phyloP scores from a whole-genome alignment of 2,113 vertebrate genomes.

The Miniopterus natalensis region DNA sequence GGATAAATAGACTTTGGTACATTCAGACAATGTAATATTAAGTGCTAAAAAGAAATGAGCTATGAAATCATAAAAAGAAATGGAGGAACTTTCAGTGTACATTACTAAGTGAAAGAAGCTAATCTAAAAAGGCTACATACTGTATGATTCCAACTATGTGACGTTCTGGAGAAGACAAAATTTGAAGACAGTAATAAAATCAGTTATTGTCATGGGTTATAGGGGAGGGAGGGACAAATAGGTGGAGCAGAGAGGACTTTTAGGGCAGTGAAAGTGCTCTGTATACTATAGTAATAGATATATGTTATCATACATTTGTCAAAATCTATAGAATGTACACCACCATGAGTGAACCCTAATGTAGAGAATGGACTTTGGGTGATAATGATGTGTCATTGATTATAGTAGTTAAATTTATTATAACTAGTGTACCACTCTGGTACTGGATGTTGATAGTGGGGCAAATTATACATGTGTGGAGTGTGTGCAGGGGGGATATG shows the following conservation, averaged over 20 bases:
- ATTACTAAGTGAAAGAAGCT: background rate
- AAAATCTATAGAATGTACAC: background rate
- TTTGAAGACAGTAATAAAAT: background rate
- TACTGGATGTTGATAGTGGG: background rate
- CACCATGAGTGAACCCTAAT: background rate
- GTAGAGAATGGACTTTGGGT: background rate
- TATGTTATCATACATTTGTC: background rate
- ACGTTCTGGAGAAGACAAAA: background rate
- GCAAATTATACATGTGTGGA: background rate
- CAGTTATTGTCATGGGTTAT: background rate
- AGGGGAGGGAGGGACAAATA: background rate
- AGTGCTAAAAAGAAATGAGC: background rate
- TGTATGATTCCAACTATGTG: too few species aligned
- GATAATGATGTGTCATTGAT: background rate
- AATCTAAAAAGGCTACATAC: background rate
- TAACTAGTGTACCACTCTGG: background rate
- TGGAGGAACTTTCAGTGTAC: background rate
- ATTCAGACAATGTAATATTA: background rate
- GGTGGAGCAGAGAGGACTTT: background rate
- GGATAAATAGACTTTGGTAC: background rate
- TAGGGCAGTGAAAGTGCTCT: background rate
- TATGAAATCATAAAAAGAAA: background rate
- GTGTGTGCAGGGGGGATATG: too few species aligned
- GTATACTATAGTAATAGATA: background rate
- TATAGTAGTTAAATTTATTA: background rate